These are phyloP conservation scores for Phyllotreta striolata DNA, from an alignment of 2,888 invertebrate species.

Conservation along the genomic window DNA sequence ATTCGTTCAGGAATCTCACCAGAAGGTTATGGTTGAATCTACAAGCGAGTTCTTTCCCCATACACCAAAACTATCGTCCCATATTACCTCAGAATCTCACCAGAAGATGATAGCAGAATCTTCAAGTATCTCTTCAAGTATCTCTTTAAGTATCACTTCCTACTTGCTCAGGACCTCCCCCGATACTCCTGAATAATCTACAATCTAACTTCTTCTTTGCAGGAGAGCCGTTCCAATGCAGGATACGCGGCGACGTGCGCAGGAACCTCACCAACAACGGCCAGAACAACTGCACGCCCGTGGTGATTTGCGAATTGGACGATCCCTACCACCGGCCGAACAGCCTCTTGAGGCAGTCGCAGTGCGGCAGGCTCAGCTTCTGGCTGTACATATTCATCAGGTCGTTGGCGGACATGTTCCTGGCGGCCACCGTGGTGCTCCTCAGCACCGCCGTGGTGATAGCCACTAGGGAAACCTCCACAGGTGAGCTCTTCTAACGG, in stretches of 20 bases:
- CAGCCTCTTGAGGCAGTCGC: conserved; percentile 73
- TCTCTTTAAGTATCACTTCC: too few relatives aligned
- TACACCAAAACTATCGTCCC: too few relatives aligned
- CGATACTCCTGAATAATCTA: too few relatives aligned
- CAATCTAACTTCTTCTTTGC: conserved; percentile 45
- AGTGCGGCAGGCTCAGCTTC: conserved; percentile 75
- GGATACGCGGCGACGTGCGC: conserved; percentile 66
- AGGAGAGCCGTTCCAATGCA: conserved; percentile 67
- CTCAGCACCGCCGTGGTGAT: conserved; percentile 81
- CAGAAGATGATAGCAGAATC: not conserved
- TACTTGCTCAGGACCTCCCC: too few relatives aligned
- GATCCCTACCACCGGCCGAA: conserved; percentile 74
- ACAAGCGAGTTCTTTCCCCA: too few relatives aligned
- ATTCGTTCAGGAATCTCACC: too few relatives aligned
- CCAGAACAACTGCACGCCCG: conserved; percentile 66
- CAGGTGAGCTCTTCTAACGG: conserved; percentile 61
- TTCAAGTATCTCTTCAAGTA: too few relatives aligned
- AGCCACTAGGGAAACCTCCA: conserved; percentile 81
- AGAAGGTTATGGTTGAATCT: too few relatives aligned
- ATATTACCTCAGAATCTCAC: not conserved
- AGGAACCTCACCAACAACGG: conserved; percentile 53
- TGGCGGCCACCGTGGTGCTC: conserved; percentile 74
- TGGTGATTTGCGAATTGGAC: conserved; percentile 74
- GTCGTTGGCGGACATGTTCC: conserved; percentile 78
- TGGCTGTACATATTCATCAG: conserved; percentile 75